Conservation (phyloP, 2,113 vertebrate species). For the Prolemur simus region DNA sequence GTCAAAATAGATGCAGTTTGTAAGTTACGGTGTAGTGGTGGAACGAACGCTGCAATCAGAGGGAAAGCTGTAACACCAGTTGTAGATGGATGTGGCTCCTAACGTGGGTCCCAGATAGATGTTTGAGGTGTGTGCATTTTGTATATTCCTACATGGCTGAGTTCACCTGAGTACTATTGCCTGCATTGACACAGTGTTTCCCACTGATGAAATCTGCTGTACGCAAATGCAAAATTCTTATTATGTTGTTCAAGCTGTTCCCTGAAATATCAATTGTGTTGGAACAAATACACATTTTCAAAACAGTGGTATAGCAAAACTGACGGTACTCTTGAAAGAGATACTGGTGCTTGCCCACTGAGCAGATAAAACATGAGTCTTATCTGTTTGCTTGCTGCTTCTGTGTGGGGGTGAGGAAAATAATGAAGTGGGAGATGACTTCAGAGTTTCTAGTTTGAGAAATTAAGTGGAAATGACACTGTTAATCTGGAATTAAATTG, state of each 20-base stretch:
- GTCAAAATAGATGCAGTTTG: fast-evolving
- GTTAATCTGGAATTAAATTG: not conserved
- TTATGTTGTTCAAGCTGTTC: not conserved
- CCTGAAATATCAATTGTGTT: fast-evolving
- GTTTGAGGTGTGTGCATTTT: not conserved
- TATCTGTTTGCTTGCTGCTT: not conserved
- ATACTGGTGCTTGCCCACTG: not conserved
- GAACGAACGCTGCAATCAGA: not conserved
- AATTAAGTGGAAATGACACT: not conserved
- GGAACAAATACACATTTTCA: not conserved
- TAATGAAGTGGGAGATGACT: not conserved
- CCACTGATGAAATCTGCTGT: not conserved
- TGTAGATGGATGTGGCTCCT: not conserved
- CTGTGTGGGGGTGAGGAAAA: not conserved
- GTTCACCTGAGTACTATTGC: fast-evolving
- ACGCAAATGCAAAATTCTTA: not conserved
- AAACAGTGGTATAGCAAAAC: not conserved
- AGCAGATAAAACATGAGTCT: not conserved
- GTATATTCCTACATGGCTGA: fast-evolving
- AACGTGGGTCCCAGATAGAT: not conserved
- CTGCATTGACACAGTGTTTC: not conserved
- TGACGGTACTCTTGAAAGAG: not conserved
- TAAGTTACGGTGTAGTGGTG: not conserved
- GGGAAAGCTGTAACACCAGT: not conserved
- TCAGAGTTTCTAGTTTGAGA: constrained; percentile 22